Evolutionary conservation across 92 coral and sea anemone species (phyloP).

Genomic region (Pocillopora grandis): DNA sequence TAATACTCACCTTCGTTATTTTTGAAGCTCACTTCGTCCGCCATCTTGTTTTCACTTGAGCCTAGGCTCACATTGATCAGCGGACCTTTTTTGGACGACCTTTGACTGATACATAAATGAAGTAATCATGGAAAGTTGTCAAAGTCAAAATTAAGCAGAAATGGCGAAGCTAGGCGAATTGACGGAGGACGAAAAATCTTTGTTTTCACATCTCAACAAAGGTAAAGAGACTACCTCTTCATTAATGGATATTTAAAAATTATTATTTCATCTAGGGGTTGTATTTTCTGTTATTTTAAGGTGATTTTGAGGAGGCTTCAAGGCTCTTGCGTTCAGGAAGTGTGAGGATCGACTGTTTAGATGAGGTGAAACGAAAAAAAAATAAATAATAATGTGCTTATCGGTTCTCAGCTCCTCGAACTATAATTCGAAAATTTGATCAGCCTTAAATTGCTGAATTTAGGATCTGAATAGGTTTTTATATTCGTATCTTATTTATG

Average conservation of each 20-base stretch:
- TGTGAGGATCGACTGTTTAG: slow-evolving; percentile 74
- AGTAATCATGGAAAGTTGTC: background rate
- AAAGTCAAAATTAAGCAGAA: background rate
- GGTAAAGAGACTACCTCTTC: slow-evolving; percentile 41
- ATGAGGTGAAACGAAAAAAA: slow-evolving; percentile 15
- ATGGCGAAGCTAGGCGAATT: slow-evolving; percentile 62
- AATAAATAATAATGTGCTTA: no score
- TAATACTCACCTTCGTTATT: slow-evolving; percentile 28
- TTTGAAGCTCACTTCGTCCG: slow-evolving; percentile 49
- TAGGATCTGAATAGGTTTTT: no score
- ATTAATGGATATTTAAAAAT: background rate
- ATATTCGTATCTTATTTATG: no score
- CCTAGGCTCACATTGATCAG: slow-evolving; percentile 30
- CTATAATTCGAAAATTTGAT: no score
- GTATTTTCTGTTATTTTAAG: slow-evolving; percentile 40
- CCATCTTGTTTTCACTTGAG: slow-evolving; percentile 66
- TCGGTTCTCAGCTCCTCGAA: no score
- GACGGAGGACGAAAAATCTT: slow-evolving; percentile 49
- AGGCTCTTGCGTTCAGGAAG: slow-evolving; percentile 66
- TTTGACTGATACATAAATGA: slow-evolving; percentile 28
- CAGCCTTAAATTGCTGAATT: no score
- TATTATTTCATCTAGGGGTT: background rate
- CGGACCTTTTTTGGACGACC: slow-evolving; percentile 20
- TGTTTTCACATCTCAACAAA: slow-evolving; percentile 59
- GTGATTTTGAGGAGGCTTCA: slow-evolving; percentile 66